Base-by-base conservation (phyloP, 2,888 invertebrate species). In the Habroteleia sp. region DNA sequence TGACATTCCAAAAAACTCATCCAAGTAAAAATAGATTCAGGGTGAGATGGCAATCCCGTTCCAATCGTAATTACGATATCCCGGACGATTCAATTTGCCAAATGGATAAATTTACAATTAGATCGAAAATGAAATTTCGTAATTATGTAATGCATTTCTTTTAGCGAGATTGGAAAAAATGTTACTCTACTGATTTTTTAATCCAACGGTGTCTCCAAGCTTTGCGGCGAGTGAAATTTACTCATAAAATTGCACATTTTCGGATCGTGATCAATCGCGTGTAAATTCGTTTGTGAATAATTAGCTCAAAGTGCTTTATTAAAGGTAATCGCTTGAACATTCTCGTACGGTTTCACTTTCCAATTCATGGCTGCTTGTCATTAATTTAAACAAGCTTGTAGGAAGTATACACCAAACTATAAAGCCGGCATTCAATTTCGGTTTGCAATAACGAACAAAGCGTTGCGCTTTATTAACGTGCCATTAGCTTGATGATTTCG, bases 401-500 rank as follows among this genome's bases (percentile, higher is more conserved):
- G 48, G 25, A 62, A 62, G 56, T 48, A 62, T 20, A 62, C 54
- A 29, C 50, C 31, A 39, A 63, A 46, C 63, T 48, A 48, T 41
- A 48, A 63, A 56, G 56, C 71, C 33, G 54, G 37, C 71, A 63
- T 72, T 65, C 65, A 71, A 71, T 74, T 74, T 74, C 50, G 58
- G 65, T 46, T 54, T 46, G 62, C 50, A 71, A 72, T 72, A 76
- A 63, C 33, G 66, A 52, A 77, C 74, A 76, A 72, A 77, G 74
- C 71, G 56, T 39, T 63, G 66, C 46, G 74, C 68, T 78, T 80
- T 73, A 78, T 80, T 77, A 79, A 75, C 76, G 72, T 56, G 66
- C 77, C 78, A 79, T 80, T 81, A 81, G 76, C 37, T 31, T 75
- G 77, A 81, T 80, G 77, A 80, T 80, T 81, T 80, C 72, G 74